phyloP scores from a whole-genome alignment of 2,113 vertebrate genomes.

The Oriolus oriolus region DNA sequence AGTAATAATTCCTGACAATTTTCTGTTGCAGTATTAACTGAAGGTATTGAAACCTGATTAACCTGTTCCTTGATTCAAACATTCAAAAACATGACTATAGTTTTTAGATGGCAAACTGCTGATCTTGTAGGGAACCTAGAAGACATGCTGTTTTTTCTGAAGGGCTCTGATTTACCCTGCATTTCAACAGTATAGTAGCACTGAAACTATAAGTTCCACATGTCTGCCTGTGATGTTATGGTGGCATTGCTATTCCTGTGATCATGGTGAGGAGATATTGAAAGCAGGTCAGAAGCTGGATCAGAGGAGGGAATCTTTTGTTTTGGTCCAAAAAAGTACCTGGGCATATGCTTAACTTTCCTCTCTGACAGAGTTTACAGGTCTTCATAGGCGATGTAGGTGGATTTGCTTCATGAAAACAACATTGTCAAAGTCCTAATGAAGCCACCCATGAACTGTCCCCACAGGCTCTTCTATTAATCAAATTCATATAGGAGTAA shows the following conservation, averaged over 20 bases:
- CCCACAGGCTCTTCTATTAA: neutral
- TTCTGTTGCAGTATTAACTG: neutral
- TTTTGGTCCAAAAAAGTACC: neutral
- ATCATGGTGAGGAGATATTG: rapidly evolving
- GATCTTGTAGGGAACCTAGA: neutral
- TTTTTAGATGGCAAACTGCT: neutral
- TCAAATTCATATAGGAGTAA: neutral
- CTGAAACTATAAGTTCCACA: neutral
- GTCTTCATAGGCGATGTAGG: neutral
- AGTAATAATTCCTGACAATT: neutral
- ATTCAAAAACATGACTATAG: neutral
- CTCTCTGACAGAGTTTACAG: neutral
- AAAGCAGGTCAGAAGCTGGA: neutral
- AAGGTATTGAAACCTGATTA: neutral
- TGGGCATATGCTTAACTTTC: neutral
- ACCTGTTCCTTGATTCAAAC: neutral
- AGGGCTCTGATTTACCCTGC: neutral
- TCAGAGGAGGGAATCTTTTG: neutral
- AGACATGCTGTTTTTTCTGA: neutral
- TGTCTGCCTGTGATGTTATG: neutral
- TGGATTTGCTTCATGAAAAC: neutral
- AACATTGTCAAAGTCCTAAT: neutral
- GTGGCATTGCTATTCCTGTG: neutral
- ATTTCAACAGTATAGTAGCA: neutral
- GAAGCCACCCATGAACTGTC: neutral